Conservation (phyloP, 2,113 vertebrate species). For the Pelecanus crispus region DNA sequence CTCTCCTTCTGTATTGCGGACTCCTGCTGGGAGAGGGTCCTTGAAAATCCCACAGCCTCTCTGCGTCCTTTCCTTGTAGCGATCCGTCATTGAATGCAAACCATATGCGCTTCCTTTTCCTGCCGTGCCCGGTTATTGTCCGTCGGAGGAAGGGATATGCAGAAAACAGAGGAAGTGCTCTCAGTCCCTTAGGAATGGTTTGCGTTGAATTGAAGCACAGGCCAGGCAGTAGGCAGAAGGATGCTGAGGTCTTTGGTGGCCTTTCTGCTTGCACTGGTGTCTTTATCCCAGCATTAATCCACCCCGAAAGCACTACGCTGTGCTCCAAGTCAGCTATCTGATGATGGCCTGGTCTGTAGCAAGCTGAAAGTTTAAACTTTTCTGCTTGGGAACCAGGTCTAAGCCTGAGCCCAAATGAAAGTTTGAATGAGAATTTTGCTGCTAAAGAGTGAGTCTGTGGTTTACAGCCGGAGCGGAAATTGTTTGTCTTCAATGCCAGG, state of each 20-base stretch:
- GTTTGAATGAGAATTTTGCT: background rate
- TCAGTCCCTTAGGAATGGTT: background rate
- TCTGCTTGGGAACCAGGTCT: background rate
- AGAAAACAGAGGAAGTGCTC: slow-evolving; percentile 9
- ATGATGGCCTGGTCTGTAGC: background rate
- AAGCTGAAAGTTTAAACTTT: background rate
- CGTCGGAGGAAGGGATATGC: background rate
- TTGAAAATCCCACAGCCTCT: background rate
- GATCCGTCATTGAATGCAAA: background rate
- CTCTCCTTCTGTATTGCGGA: background rate
- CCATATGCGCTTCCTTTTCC: slow-evolving; percentile 11
- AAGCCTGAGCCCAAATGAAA: background rate
- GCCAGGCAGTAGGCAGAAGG: background rate
- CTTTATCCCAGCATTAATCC: background rate
- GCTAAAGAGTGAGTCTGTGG: background rate
- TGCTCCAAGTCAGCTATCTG: background rate
- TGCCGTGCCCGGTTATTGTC: background rate
- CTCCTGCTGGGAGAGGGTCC: slow-evolving; percentile 8
- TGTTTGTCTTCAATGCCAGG: background rate
- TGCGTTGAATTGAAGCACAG: background rate
- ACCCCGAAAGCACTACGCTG: background rate
- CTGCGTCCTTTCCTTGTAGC: background rate
- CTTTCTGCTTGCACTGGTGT: background rate
- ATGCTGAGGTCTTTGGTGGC: background rate
- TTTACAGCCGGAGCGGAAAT: background rate